Evolutionary conservation across 2,888 invertebrate species (phyloP).

Genomic region (Scaptomyza reducta): DNA sequence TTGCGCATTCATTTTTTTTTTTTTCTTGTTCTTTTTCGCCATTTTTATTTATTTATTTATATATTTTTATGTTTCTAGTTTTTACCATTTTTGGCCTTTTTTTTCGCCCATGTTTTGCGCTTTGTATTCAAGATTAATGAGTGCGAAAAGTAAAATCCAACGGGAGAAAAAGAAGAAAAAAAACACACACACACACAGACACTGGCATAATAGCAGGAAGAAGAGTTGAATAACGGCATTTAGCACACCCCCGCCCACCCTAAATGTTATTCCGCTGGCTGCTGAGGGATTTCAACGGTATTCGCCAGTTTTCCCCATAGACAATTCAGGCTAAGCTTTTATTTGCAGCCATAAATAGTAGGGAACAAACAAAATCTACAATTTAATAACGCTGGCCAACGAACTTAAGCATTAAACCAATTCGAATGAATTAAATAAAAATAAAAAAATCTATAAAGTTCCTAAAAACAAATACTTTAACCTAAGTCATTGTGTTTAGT

Average conservation of each 20-base stretch:
- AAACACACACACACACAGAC: not conserved
- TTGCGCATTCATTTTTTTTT: slow-evolving; percentile 43
- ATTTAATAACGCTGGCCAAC: not conserved
- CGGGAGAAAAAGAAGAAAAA: not conserved
- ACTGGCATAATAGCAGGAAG: slow-evolving; percentile 6
- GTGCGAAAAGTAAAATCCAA: slow-evolving; percentile 39
- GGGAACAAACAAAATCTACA: not conserved
- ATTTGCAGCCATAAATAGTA: slow-evolving; percentile 28
- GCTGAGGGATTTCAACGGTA: slow-evolving; percentile 10
- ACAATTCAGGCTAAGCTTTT: slow-evolving; percentile 44
- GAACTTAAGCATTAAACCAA: not conserved
- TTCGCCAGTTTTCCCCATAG: slow-evolving; percentile 16
- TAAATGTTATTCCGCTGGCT: not conserved
- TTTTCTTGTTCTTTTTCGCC: slow-evolving; percentile 18
- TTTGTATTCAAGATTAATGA: slow-evolving; percentile 62
- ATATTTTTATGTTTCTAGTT: slow-evolving; percentile 19
- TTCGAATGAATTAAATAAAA: too few relatives aligned
- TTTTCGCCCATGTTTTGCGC: slow-evolving; percentile 31
- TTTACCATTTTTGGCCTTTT: not conserved
- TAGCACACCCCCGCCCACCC: not conserved
- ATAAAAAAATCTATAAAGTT: too few relatives aligned
- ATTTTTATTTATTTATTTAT: slow-evolving; percentile 5
- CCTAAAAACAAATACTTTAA: too few relatives aligned
- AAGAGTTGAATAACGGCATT: slow-evolving; percentile 29
- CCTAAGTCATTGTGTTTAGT: too few relatives aligned